phyloP scores from a whole-genome alignment of 1,140 invertebrate genomes.

The Trachelipus rathkii region DNA sequence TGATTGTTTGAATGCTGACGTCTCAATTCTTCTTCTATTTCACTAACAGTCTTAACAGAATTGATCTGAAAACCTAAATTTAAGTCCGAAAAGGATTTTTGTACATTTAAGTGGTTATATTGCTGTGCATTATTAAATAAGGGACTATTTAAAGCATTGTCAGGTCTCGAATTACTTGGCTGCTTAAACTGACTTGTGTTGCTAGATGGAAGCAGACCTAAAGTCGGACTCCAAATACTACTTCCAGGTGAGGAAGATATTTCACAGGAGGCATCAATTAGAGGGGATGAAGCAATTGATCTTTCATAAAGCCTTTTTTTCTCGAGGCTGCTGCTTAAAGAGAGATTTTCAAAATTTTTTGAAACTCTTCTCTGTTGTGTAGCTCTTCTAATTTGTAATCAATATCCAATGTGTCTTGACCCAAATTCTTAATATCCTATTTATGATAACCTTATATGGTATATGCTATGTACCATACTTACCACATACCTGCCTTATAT shows the following conservation, averaged over 20 bases:
- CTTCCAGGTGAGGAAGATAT: constrained; percentile 32
- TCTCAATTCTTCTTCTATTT: constrained; percentile 42
- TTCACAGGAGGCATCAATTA: constrained; percentile 16
- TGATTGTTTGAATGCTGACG: constrained; percentile 23
- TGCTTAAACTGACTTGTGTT: not conserved
- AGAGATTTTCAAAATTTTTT: not conserved
- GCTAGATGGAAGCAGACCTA: not conserved
- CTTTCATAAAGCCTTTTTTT: not conserved
- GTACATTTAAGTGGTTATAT: too few species aligned
- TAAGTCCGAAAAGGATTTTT: not conserved
- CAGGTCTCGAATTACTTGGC: not conserved
- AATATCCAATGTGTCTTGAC: not conserved
- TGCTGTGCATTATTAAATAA: too few species aligned
- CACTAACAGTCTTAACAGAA: constrained; percentile 40
- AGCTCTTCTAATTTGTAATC: not conserved
- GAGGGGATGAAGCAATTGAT: not conserved
- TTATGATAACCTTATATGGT: constrained; percentile 29
- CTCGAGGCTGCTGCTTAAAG: not conserved
- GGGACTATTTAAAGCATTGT: too few species aligned
- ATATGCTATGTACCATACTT: not conserved
- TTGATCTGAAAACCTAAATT: not conserved
- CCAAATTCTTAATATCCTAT: not conserved
- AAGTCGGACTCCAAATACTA: constrained; percentile 32
- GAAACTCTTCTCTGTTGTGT: not conserved
- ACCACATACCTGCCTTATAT: too few species aligned